Evolutionary conservation across 2,888 invertebrate species (phyloP).

Genomic region (Tetrapedia diversipes): DNA sequence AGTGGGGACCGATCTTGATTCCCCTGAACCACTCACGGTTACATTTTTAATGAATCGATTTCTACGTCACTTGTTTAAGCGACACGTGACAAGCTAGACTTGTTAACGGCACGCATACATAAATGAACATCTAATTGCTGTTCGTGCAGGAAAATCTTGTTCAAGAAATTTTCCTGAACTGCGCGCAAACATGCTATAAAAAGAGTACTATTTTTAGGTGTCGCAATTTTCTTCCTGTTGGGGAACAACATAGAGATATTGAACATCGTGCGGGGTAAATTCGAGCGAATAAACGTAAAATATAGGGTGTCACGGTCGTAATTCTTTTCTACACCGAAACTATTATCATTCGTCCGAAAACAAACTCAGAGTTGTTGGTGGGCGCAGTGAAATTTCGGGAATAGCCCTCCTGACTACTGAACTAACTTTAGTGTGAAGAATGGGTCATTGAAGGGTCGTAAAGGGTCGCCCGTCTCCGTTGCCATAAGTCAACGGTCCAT

Average conservation of each 20-base stretch:
- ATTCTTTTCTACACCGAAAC: conserved; percentile 9
- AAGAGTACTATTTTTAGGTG: no score
- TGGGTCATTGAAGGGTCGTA: conserved; percentile 57
- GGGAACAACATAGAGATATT: not conserved
- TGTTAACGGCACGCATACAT: conserved; percentile 38
- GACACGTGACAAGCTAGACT: conserved; percentile 1
- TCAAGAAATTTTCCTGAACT: not conserved
- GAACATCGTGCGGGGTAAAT: no score
- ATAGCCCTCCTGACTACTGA: conserved; percentile 34
- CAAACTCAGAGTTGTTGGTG: conserved; percentile 33
- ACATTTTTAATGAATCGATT: conserved; percentile 21
- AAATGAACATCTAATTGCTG: not conserved
- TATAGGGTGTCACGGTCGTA: not conserved
- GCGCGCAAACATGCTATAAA: not conserved
- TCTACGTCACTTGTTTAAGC: not conserved
- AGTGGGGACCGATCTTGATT: conserved; percentile 58
- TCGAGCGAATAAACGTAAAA: not conserved
- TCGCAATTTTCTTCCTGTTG: not conserved
- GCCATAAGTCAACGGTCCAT: conserved; percentile 44
- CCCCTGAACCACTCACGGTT: not conserved
- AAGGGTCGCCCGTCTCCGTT: conserved; percentile 41
- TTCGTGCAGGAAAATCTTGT: not conserved
- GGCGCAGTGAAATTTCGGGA: conserved; percentile 7
- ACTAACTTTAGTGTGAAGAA: conserved; percentile 63
- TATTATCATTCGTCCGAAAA: conserved; percentile 50